Evolutionary conservation across 2,888 invertebrate species (phyloP), one percentile per base, ranked within the genome.

Genomic region (Lasius fuliginosus): DNA sequence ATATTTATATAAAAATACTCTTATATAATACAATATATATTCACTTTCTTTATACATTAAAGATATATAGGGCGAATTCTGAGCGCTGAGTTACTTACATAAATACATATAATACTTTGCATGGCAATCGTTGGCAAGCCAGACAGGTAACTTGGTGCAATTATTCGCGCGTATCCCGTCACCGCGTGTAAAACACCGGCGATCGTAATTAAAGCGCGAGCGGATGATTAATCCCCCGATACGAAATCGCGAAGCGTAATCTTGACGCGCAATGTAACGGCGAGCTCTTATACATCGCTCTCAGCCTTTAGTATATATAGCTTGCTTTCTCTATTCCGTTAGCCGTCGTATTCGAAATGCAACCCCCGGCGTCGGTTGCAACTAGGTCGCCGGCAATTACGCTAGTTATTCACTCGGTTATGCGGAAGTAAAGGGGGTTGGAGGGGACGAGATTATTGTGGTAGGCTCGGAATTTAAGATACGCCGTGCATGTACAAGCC

Each of bases 311-410:
- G 12, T 27, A 27, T 46, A 4, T 68, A 30, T 5, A 49, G 27
- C 12, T 9, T 40, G 49, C 36, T 56, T 42, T 15, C 62, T 15
- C 62, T 15, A 3, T 11, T 36, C 12, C 64, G 33, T 27, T 3
- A 42, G 58, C 58, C 60, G 85, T 87, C 69, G 85, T 77, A 86
- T 87, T 85, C 74, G 85, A 85, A 87, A 88, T 83, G 88, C 85
- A 83, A 85, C 81, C 82, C 36, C 60, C 62, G 65, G 75, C 75
- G 81, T 85, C 36, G 53, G 56, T 83, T 64, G 88, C 85, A 93
- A 93, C 87, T 92, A 83, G 92, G 92, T 92, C 91, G 87, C 73
- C 84, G 89, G 90, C 91, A 92, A 93, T 93, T 92, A 92, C 91
- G 85, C 85, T 90, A 91, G 92, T 92, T 93, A 93, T 92, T 93